Percentiles rank a stretch among this genome's conserved stretches.
Conservation (phyloP, 2,113 vertebrate genomes). For the Ptyas mucosa region DNA sequence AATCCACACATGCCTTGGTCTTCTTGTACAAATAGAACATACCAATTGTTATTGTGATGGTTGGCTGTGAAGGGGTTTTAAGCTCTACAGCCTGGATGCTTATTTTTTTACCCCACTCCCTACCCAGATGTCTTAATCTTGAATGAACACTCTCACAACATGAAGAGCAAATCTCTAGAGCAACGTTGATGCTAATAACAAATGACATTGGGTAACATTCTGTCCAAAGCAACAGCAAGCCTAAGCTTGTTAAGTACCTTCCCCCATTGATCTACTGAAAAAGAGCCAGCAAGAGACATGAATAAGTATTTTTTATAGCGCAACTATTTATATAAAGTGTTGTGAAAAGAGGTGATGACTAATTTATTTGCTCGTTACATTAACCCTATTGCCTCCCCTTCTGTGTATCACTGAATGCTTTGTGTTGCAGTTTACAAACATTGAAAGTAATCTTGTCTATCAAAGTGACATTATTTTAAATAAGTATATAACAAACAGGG, state of each 20-base stretch:
- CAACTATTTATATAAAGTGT: neutral
- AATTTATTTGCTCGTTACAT: slow-evolving; percentile 11
- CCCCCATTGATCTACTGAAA: slow-evolving; percentile 5
- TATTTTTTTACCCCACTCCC: neutral
- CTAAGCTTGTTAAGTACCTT: slow-evolving; percentile 17
- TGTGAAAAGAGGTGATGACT: neutral
- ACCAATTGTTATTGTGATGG: neutral
- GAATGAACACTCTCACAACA: neutral
- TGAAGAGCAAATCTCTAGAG: neutral
- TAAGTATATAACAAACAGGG: neutral
- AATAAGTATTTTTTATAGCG: slow-evolving; percentile 13
- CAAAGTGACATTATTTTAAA: neutral
- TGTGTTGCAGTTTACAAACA: neutral
- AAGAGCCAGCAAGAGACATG: neutral
- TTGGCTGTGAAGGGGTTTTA: neutral
- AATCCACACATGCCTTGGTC: no score
- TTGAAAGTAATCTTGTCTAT: neutral
- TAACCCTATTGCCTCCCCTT: neutral
- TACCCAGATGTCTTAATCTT: neutral
- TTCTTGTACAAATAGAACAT: no score
- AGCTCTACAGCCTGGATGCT: neutral
- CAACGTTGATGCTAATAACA: neutral
- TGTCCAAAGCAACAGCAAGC: neutral
- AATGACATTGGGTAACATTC: slow-evolving; percentile 10
- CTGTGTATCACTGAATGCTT: neutral